These are phyloP conservation scores for Troides oblongomaculatus DNA, from an alignment of 2,888 invertebrate genomes.

Conservation along the genomic window DNA sequence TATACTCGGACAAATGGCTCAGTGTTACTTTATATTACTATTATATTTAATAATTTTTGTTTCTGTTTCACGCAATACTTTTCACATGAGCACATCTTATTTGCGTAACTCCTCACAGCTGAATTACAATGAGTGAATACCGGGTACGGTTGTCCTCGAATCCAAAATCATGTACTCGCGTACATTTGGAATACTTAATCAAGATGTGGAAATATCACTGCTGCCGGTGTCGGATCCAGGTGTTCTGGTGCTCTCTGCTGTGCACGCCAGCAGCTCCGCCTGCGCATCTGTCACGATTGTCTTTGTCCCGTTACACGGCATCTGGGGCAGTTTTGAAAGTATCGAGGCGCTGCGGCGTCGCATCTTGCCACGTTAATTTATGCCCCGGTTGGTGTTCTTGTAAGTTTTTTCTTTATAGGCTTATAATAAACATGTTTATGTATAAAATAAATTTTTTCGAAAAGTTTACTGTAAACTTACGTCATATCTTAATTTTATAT, in stretches of 20 bases:
- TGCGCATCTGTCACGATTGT: conserved; percentile 69
- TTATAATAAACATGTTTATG: background rate
- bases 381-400: conserved; percentile 19
- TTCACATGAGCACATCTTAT: background rate
- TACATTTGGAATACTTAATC: conserved; percentile 23
- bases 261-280: conserved; percentile 37
- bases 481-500: too few species aligned
- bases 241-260: conserved; percentile 43
- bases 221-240: conserved; percentile 33
- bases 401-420: conserved; percentile 15
- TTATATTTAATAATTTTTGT: too few species aligned
- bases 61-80: background rate
- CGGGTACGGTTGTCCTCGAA: conserved; percentile 11
- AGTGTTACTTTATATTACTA: too few species aligned
- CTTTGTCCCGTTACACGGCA: conserved; percentile 70
- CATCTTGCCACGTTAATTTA: conserved; percentile 61
- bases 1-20: too few species aligned
- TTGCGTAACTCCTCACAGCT: conserved; percentile 15
- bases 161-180: conserved; percentile 18
- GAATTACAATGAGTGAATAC: conserved; percentile 14
- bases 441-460: background rate
- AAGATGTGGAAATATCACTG: conserved; percentile 21
- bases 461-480: too few species aligned
- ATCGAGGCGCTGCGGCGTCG: conserved; percentile 43
- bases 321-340: conserved; percentile 79